Percentiles rank a stretch among this genome's conserved stretches.
Conservation (phyloP, 1,140 invertebrate species). For the Cydia strobilella region DNA sequence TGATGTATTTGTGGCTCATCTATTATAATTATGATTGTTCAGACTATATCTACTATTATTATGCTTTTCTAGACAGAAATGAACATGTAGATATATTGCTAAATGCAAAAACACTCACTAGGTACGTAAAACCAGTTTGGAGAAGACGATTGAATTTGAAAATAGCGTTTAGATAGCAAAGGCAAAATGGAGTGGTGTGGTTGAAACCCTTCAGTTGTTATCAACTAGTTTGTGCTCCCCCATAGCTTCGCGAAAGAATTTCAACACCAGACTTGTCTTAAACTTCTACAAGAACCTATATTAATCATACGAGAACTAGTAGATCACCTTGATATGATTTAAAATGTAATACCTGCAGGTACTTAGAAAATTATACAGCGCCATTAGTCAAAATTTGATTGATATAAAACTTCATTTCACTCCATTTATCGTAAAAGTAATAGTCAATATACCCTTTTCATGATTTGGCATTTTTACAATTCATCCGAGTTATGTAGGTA, state of each 20-base stretch:
- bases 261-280: slow-evolving; percentile 45
- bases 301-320: slow-evolving; percentile 57
- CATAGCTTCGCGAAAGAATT: slow-evolving; percentile 31
- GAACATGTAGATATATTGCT: slow-evolving; percentile 38
- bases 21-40: slow-evolving; percentile 40
- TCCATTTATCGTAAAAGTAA: slow-evolving; percentile 72
- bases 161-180: slow-evolving; percentile 37
- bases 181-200: slow-evolving; percentile 38
- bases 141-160: slow-evolving; percentile 22
- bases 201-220: slow-evolving; percentile 33
- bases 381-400: slow-evolving; percentile 72
- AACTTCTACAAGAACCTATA: slow-evolving; percentile 44
- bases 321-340: slow-evolving; percentile 71
- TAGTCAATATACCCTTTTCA: slow-evolving; percentile 74
- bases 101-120: slow-evolving; percentile 56
- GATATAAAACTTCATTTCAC: slow-evolving; percentile 72
- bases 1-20: slow-evolving; percentile 23
- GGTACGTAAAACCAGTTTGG: slow-evolving; percentile 37
- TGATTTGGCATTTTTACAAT: slow-evolving; percentile 73
- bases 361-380: slow-evolving; percentile 71
- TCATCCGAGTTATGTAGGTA: slow-evolving; percentile 51
- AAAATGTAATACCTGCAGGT: slow-evolving; percentile 67
- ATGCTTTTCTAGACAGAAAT: slow-evolving; percentile 41
- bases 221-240: slow-evolving; percentile 48
- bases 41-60: slow-evolving; percentile 45